Conservation (phyloP, 2,888 invertebrate genomes). For the Drosophila nr. fundita region DNA sequence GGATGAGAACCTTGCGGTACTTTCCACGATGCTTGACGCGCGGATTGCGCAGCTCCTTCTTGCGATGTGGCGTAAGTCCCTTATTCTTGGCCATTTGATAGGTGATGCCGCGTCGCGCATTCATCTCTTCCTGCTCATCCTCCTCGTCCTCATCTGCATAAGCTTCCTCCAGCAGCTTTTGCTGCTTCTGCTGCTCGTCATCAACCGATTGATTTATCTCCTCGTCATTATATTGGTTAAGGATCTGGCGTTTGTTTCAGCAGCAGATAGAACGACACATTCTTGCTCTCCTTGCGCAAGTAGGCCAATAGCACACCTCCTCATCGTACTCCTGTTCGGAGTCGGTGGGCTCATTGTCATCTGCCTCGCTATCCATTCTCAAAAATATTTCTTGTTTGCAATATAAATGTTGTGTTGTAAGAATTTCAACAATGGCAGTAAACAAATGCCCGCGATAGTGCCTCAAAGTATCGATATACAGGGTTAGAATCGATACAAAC, state of each 20-base stretch:
- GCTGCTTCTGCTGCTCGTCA: background rate
- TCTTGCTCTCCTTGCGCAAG: conserved; percentile 85
- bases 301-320: conserved; percentile 87
- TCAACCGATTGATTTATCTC: background rate
- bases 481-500: background rate
- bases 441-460: conserved; percentile 25
- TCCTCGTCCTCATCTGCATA: conserved; percentile 84
- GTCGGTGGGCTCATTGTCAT: conserved; percentile 88
- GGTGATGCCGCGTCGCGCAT: conserved; percentile 92
- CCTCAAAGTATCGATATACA: conserved; percentile 2
- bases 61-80: conserved; percentile 95
- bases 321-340: conserved; percentile 91
- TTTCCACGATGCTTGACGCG: conserved; percentile 97
- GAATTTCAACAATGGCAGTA: conserved; percentile 51
- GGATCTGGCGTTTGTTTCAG: conserved; percentile 88
- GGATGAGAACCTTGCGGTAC: conserved; percentile 95
- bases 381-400: background rate
- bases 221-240: conserved; percentile 50
- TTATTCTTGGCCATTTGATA: conserved; percentile 98
- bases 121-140: conserved; percentile 82
- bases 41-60: conserved; percentile 97
- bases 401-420: background rate
- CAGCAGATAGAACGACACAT: conserved; percentile 93
- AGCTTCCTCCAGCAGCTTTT: conserved; percentile 60
- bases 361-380: conserved; percentile 75